Percentiles rank a stretch among this genome's conserved stretches.
Conservation (phyloP, 1,140 invertebrate species). For the Pararge aegeria region DNA sequence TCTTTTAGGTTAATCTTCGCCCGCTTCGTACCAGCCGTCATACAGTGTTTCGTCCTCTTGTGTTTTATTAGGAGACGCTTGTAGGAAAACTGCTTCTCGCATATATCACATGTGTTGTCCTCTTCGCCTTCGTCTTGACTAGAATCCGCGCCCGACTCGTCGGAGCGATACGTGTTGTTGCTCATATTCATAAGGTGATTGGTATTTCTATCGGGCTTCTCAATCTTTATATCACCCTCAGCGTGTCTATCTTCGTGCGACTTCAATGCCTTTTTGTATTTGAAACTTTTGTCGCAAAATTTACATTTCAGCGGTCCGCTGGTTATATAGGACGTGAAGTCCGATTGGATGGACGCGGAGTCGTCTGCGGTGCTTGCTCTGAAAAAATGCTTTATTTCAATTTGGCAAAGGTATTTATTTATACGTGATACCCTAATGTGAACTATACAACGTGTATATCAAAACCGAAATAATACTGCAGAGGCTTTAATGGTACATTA, state of each 20-base stretch:
- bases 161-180: slow-evolving; percentile 4
- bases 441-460: no score
- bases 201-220: slow-evolving; percentile 42
- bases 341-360: slow-evolving; percentile 46
- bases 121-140: slow-evolving; percentile 54
- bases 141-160: slow-evolving; percentile 45
- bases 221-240: slow-evolving; percentile 40
- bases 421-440: background rate
- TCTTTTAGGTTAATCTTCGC: slow-evolving; percentile 64
- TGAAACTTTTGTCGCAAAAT: slow-evolving; percentile 64
- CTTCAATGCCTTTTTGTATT: slow-evolving; percentile 60
- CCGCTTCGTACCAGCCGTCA: slow-evolving; percentile 60
- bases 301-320: slow-evolving; percentile 51
- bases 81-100: slow-evolving; percentile 70
- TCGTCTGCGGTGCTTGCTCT: slow-evolving; percentile 55
- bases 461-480: no score
- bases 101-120: slow-evolving; percentile 68
- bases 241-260: slow-evolving; percentile 52
- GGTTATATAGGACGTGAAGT: slow-evolving; percentile 32
- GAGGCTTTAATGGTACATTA: no score
- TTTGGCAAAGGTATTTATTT: no score
- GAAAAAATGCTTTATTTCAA: slow-evolving; percentile 26
- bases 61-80: slow-evolving; percentile 55
- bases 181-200: slow-evolving; percentile 36
- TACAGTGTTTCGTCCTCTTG: slow-evolving; percentile 64